Conservation (phyloP, 2,797 vertebrate species). For the Thaleichthys pacificus region DNA sequence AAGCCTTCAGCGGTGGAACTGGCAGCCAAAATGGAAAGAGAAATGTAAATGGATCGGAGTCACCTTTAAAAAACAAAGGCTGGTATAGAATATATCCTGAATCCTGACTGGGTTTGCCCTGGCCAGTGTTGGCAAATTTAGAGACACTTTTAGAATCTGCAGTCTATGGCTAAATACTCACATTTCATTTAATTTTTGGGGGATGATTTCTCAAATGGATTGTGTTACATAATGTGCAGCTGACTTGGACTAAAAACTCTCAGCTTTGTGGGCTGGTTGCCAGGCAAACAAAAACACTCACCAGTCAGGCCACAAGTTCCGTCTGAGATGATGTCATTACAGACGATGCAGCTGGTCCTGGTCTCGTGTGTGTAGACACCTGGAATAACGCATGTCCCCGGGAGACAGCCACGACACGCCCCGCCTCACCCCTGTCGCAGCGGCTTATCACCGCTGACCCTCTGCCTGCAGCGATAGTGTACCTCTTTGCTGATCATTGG, state of each 20-base stretch:
- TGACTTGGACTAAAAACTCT: slow-evolving; percentile 68
- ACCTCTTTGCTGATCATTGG: not conserved
- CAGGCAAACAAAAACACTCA: slow-evolving; percentile 71
- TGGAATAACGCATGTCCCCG: not conserved
- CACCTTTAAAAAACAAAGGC: not conserved
- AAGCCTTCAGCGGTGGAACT: not conserved
- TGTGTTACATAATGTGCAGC: slow-evolving; percentile 75
- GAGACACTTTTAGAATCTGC: not conserved
- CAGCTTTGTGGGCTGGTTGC: slow-evolving; percentile 63
- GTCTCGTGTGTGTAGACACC: slow-evolving; percentile 24
- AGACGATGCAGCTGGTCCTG: slow-evolving; percentile 60
- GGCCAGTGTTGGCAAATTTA: not conserved
- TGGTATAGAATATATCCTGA: not conserved
- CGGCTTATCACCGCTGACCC: not conserved
- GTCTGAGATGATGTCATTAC: slow-evolving; percentile 71
- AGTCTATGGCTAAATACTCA: not conserved
- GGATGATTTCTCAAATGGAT: slow-evolving; percentile 46
- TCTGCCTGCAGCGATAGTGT: no score
- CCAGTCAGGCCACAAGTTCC: slow-evolving; percentile 62
- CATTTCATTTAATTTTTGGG: slow-evolving; percentile 5
- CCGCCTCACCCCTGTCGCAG: not conserved
- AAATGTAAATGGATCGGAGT: not conserved
- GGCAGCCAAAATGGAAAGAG: not conserved
- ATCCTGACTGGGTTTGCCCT: not conserved
- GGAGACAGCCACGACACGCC: not conserved